A percentile compares a stretch with the other conserved stretches of the same genome.
Evolutionary conservation across 1,140 invertebrate genomes (phyloP).

Genomic region (Muscidifurax raptorellus): DNA sequence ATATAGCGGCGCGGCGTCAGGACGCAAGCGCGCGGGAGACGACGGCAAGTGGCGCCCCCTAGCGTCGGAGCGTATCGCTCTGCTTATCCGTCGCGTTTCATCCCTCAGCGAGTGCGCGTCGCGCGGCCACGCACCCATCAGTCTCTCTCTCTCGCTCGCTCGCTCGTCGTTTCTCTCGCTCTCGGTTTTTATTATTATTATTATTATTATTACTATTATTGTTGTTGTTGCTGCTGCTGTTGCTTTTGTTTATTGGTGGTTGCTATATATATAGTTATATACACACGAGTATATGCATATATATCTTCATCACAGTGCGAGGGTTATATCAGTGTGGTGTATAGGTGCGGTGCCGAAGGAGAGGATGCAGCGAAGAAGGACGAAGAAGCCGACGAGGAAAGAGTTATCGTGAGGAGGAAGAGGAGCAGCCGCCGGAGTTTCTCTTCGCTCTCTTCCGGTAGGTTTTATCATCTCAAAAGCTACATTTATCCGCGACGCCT

Average conservation of each 20-base stretch:
- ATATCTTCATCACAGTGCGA: not conserved
- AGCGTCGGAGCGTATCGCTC: not conserved
- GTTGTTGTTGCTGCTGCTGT: not conserved
- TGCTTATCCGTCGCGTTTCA: slow-evolving; percentile 47
- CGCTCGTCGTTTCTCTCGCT: not conserved
- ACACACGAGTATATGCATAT: not conserved
- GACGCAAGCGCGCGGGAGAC: not conserved
- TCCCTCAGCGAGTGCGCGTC: slow-evolving; percentile 44
- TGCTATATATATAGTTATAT: not conserved
- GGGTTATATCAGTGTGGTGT: not conserved
- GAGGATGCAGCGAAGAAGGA: not conserved
- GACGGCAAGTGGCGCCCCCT: not conserved
- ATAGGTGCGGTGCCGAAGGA: not conserved
- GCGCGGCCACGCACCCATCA: not conserved
- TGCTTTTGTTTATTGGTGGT: not conserved
- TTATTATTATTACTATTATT: no score
- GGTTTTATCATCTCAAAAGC: no score
- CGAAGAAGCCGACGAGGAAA: not conserved
- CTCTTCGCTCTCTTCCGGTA: not conserved
- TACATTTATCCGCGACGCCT: no score
- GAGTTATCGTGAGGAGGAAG: not conserved
- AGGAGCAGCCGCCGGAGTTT: not conserved
- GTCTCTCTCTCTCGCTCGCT: not conserved
- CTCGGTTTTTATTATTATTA: not conserved
- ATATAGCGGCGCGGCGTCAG: not conserved